Conservation (phyloP, 92 coral and sea anemone genomes). For the Porites rus region DNA sequence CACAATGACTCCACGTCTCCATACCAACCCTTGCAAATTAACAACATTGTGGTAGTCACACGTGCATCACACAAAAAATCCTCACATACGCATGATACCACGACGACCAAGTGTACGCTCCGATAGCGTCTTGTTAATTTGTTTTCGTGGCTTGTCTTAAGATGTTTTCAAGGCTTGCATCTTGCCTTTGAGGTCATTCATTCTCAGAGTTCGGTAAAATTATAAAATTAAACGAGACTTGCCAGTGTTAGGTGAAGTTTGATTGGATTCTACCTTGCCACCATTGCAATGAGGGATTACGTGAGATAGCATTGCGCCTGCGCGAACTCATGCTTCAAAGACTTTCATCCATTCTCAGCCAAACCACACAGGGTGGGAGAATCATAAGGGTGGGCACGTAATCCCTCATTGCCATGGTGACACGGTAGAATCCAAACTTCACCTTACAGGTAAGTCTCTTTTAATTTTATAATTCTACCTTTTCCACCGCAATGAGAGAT, state of each 20-base stretch:
- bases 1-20: no score
- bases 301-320: constrained; percentile 22
- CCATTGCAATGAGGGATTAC: constrained; percentile 19
- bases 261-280: constrained; percentile 20
- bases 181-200: no score
- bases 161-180: no score
- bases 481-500: constrained; percentile 5
- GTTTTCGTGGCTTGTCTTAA: no score
- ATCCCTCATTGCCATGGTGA: neutral
- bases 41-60: no score
- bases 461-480: neutral
- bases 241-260: neutral
- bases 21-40: no score
- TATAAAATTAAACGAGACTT: neutral
- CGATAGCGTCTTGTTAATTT: no score
- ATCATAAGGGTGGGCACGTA: constrained; percentile 3
- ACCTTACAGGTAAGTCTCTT: no score
- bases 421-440: no score
- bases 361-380: neutral
- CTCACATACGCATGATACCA: no score
- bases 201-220: neutral
- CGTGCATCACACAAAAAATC: no score
- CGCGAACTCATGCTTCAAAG: constrained; percentile 6
- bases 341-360: neutral
- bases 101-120: no score